phyloP scores from a whole-genome alignment of 2,113 vertebrate genomes.

The Cacatua alba region DNA sequence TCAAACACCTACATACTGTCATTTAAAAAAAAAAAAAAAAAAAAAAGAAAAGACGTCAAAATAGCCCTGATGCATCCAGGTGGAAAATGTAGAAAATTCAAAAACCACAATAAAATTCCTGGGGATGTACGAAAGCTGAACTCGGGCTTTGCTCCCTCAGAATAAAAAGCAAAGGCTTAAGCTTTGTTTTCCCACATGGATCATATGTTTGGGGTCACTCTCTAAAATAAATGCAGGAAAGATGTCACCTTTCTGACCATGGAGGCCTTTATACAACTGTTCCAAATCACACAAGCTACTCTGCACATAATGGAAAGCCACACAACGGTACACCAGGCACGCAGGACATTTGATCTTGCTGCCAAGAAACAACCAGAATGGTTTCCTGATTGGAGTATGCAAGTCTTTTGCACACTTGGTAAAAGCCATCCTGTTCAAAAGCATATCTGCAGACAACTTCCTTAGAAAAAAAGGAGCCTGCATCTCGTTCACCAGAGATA shows the following conservation, averaged over 20 bases:
- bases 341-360: background rate
- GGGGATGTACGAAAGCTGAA: background rate
- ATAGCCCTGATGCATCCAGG: background rate
- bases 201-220: background rate
- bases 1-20: background rate
- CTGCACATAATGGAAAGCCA: background rate
- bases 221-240: background rate
- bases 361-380: background rate
- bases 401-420: background rate
- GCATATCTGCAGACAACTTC: background rate
- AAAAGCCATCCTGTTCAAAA: background rate
- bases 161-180: background rate
- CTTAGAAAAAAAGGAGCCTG: background rate
- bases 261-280: background rate
- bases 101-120: background rate
- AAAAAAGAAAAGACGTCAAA: background rate
- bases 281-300: background rate
- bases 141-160: background rate
- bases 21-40: background rate
- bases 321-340: fast-evolving
- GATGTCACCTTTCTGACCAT: fast-evolving
- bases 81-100: background rate
- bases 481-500: background rate
- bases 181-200: background rate
- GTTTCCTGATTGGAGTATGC: background rate